Evolutionary conservation across 1,140 invertebrate genomes (phyloP), one percentile per base, ranked within the genome.

Genomic region (Sinella curviseta): DNA sequence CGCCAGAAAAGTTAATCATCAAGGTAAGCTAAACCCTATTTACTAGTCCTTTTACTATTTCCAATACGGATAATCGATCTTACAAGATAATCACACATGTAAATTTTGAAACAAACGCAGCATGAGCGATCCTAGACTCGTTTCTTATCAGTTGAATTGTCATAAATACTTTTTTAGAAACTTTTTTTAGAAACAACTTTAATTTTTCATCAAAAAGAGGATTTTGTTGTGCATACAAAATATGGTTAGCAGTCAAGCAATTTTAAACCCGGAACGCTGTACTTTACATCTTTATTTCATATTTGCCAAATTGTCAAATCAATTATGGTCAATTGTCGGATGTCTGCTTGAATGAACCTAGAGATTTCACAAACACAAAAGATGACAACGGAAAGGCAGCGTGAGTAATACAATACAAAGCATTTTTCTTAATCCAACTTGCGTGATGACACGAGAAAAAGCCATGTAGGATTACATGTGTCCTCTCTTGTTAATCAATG

Each of bases 1-100:
- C 4, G 81, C 81, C 35, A 77, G 81, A 60, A 82, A 80, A 74
- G 78, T 82, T 60, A 82, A 82, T 34, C 81, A 82, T 77, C 81
- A 82, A 79, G 81, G 81, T 82, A 79, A 79, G 54, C 17, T n/a
- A n/a, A 34, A 34, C 30, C 8, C 39, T 48, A 48, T 8, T 48
- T 48, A 48, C 8, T 48, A 48, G 20, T 12, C 39, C 39, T 8
- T 48, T 20, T 48, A 12, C 20, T 48, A 48, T 48, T 20, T 48
- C 20, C 20, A 48, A 8, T 48, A 20, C 20, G 8, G 39, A 48
- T 48, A 48, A 48, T 48, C 39, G n/a, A n/a, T n/a, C n/a, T n/a
- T n/a, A n/a, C n/a, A n/a, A n/a, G n/a, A n/a, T n/a, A n/a, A n/a
- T n/a, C n/a, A n/a, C n/a, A n/a, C n/a, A n/a, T n/a, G n/a, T n/a